Evolutionary conservation across 2,113 vertebrate species (phyloP).

Genomic region (Sebastes schlegelii): DNA sequence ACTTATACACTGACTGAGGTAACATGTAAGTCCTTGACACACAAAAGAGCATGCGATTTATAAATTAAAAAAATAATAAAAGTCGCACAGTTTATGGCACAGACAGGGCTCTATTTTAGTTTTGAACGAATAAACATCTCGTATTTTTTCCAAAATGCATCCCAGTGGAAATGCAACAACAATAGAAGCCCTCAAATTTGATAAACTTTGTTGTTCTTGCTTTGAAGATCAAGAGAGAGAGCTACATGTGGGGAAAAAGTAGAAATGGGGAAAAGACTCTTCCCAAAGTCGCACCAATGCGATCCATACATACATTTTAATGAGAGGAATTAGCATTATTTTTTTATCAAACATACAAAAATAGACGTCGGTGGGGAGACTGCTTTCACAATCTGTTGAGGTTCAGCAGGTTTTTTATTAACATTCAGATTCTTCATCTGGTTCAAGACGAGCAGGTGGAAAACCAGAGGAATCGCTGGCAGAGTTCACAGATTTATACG

Average conservation of each 20-base stretch:
- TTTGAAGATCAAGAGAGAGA: conserved; percentile 54
- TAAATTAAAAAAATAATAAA: not conserved
- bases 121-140: conserved; percentile 43
- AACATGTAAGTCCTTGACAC: not conserved
- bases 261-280: conserved; percentile 10
- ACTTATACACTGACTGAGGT: not conserved
- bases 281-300: conserved; percentile 38
- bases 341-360: conserved; percentile 59
- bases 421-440: not conserved
- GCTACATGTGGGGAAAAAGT: conserved; percentile 11
- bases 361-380: conserved; percentile 61
- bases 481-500: conserved; percentile 1
- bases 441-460: conserved; percentile 35
- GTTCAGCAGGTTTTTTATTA: conserved; percentile 31
- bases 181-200: conserved; percentile 16
- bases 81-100: conserved; percentile 23
- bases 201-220: conserved; percentile 56
- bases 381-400: conserved; percentile 13
- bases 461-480: not conserved
- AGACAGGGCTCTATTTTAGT: conserved; percentile 25
- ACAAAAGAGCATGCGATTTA: not conserved
- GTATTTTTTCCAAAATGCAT: conserved; percentile 29
- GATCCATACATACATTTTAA: conserved; percentile 75
- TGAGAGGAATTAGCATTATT: conserved; percentile 77
- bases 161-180: conserved; percentile 41